Evolutionary conservation across 2,888 invertebrate genomes (phyloP).

Genomic region (Pilophorus perplexus): DNA sequence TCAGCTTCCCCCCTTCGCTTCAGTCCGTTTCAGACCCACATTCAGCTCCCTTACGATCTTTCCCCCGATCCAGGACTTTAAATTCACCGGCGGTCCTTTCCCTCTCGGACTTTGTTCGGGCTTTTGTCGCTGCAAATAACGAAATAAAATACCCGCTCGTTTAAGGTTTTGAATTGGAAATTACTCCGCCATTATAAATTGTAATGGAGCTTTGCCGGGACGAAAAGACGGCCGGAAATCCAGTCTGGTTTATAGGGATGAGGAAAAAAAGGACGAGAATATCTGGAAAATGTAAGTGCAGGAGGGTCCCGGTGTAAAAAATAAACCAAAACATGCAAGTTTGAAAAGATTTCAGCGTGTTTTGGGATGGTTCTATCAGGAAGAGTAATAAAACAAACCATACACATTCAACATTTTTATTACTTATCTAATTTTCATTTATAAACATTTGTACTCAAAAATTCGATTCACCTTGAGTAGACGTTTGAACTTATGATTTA

Average conservation of each 20-base stretch:
- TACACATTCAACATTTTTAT: too few relatives aligned
- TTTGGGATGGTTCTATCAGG: too few relatives aligned
- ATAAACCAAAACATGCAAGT: not conserved
- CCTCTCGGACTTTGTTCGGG: too few relatives aligned
- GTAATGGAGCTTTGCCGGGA: conserved; percentile 1
- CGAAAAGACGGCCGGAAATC: not conserved
- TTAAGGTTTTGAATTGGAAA: conserved; percentile 28
- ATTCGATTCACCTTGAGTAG: too few relatives aligned
- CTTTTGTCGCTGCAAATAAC: not conserved
- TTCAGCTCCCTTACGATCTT: too few relatives aligned
- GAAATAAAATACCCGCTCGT: conserved; percentile 13
- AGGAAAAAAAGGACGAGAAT: not conserved
- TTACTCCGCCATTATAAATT: conserved; percentile 13
- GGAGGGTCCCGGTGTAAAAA: not conserved
- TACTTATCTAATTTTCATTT: too few relatives aligned
- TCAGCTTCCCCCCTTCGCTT: not conserved
- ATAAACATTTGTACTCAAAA: too few relatives aligned
- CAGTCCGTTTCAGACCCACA: too few relatives aligned
- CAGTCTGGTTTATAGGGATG: not conserved
- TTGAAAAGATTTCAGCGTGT: too few relatives aligned
- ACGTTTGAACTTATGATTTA: too few relatives aligned
- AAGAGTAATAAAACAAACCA: too few relatives aligned
- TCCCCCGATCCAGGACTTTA: not conserved
- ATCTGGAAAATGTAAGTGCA: not conserved
- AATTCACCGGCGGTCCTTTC: conserved; percentile 1